Evolutionary conservation across 2,797 vertebrate genomes (phyloP).

Genomic region (Megaceryle alcyon): DNA sequence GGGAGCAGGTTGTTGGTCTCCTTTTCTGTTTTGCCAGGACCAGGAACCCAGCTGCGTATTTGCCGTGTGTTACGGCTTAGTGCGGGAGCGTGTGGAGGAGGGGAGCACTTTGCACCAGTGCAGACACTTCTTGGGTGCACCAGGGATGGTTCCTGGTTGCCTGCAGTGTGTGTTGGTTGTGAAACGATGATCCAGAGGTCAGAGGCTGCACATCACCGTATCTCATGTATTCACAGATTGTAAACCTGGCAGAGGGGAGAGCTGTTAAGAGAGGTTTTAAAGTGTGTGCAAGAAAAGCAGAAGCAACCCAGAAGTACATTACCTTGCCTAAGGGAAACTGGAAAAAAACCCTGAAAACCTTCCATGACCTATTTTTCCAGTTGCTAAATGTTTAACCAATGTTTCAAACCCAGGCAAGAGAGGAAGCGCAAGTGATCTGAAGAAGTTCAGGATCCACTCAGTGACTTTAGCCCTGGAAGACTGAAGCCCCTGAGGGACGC

Average conservation of each 20-base stretch:
- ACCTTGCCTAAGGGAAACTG: not conserved
- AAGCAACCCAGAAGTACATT: not conserved
- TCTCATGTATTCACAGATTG: not conserved
- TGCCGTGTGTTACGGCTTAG: fast-evolving
- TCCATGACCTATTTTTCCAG: not conserved
- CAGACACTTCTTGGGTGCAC: not conserved
- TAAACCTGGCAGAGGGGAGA: not conserved
- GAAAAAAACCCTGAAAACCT: not conserved
- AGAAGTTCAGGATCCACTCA: not conserved
- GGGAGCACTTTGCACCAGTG: not conserved
- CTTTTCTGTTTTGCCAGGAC: not conserved
- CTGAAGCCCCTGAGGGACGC: not conserved
- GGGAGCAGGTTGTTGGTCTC: not conserved
- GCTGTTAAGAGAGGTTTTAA: not conserved
- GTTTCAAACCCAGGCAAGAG: not conserved
- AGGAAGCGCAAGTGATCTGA: not conserved
- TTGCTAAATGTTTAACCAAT: not conserved
- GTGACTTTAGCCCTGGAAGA: not conserved
- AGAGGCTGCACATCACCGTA: not conserved
- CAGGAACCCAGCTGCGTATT: fast-evolving
- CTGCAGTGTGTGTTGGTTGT: not conserved
- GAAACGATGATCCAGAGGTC: not conserved
- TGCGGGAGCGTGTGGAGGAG: not conserved
- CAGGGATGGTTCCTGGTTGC: not conserved
- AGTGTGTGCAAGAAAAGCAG: not conserved